Conservation (phyloP, 2,113 vertebrate species). For the Melanerpes aurifrons region DNA sequence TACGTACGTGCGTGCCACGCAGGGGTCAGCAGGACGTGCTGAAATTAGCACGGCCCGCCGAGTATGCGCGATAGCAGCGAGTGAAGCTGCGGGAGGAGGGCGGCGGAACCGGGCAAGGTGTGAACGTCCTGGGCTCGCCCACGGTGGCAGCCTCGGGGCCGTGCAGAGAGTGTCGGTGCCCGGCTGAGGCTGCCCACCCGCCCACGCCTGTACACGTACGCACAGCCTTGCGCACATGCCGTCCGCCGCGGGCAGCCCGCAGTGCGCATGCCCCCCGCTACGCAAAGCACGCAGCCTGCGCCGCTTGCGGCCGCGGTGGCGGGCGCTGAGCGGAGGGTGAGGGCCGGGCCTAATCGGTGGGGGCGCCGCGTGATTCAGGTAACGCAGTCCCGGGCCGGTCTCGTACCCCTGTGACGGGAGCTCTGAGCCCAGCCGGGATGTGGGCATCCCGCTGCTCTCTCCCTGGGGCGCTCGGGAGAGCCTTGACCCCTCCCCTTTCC, state of each 20-base stretch:
- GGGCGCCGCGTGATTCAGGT: constrained; percentile 27
- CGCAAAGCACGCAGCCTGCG: neutral
- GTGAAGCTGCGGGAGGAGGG: neutral
- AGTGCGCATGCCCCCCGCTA: neutral
- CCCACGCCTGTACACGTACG: neutral
- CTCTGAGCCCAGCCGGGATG: too few species aligned
- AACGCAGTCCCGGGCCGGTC: neutral
- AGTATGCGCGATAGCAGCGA: neutral
- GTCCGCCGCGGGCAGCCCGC: neutral
- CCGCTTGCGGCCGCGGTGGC: neutral
- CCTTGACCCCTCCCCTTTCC: rapidly evolving
- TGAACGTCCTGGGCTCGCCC: too few species aligned
- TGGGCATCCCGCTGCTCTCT: neutral
- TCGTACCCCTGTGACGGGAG: too few species aligned
- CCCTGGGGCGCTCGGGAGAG: too few species aligned
- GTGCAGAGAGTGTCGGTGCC: neutral
- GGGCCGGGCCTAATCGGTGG: neutral
- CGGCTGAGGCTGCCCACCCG: too few species aligned
- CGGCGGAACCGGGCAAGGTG: neutral
- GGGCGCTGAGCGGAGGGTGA: neutral
- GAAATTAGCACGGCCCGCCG: neutral
- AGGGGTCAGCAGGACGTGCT: neutral
- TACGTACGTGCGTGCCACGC: neutral
- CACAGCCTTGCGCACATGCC: neutral
- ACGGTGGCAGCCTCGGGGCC: rapidly evolving